Evolutionary conservation across 2,113 vertebrate species (phyloP).

Genomic region (Microtus pennsylvanicus): DNA sequence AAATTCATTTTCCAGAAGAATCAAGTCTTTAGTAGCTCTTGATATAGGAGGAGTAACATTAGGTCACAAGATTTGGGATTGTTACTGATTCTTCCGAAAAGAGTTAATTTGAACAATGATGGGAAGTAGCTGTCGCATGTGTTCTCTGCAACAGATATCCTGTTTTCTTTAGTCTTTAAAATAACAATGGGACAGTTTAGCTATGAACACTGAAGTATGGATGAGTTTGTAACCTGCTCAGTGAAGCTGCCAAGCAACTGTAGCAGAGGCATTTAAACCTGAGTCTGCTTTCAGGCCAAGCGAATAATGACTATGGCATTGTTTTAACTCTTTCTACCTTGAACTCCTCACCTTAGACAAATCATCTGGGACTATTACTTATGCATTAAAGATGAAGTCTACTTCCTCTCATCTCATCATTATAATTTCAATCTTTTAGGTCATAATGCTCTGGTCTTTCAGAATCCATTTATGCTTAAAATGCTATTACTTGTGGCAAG

Average conservation of each 20-base stretch:
- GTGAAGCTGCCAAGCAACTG: not conserved
- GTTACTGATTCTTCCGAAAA: not conserved
- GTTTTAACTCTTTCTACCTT: constrained; percentile 38
- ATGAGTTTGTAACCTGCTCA: not conserved
- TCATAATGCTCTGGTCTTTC: constrained; percentile 51
- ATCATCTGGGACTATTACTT: constrained; percentile 13
- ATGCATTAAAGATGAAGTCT: constrained; percentile 48
- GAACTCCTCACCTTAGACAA: constrained; percentile 47
- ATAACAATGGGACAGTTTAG: not conserved
- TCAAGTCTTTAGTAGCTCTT: not conserved
- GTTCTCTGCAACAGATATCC: not conserved
- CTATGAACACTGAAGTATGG: not conserved
- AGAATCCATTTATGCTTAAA: constrained; percentile 65
- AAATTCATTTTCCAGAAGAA: constrained; percentile 17
- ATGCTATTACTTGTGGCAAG: constrained; percentile 58
- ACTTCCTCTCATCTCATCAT: constrained; percentile 32
- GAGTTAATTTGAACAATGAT: not conserved
- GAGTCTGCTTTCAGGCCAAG: constrained; percentile 3
- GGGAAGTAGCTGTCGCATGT: not conserved
- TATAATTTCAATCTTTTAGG: constrained; percentile 56
- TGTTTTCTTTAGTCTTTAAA: constrained; percentile 47
- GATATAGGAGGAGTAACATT: not conserved
- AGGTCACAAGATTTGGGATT: constrained; percentile 2
- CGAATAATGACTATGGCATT: not conserved
- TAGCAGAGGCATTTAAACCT: not conserved